Percentiles rank a stretch among this genome's conserved stretches.
Conservation (phyloP, 2,113 vertebrate species). For the Phyllostomus hastatus region DNA sequence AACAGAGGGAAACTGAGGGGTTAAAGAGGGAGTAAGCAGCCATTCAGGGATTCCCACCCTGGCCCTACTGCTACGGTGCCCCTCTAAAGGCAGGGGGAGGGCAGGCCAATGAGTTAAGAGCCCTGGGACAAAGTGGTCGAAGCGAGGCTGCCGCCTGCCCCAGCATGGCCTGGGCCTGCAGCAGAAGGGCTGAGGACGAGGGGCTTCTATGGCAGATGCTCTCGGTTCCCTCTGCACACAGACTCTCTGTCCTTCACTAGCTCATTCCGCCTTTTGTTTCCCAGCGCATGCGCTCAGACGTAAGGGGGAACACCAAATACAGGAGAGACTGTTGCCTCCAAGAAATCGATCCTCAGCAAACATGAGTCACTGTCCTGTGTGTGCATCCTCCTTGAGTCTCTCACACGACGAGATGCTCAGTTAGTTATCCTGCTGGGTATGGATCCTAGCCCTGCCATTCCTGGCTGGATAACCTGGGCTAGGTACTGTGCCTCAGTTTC, state of each 20-base stretch:
- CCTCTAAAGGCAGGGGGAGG: neutral
- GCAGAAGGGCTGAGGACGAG: neutral
- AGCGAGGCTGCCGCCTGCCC: neutral
- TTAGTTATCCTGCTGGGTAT: neutral
- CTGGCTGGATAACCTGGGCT: neutral
- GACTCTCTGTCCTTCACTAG: neutral
- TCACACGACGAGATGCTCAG: neutral
- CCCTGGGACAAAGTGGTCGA: neutral
- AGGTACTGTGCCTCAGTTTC: neutral
- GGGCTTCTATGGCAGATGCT: neutral
- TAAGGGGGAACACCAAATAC: no score
- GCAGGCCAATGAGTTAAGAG: neutral
- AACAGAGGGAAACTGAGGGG: neutral
- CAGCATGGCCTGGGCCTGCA: neutral
- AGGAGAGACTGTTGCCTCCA: neutral
- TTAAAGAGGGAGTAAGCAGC: neutral
- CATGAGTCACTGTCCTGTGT: rapidly evolving
- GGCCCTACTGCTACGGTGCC: no score
- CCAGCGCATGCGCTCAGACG: rapidly evolving
- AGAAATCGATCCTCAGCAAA: neutral
- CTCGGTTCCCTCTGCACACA: neutral
- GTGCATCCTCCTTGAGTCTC: rapidly evolving
- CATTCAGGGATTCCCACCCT: neutral
- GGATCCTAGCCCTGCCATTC: neutral
- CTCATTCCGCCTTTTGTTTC: neutral